Base-by-base conservation (phyloP, 2,797 vertebrate species). In the Percopsis omiscomaycus region DNA sequence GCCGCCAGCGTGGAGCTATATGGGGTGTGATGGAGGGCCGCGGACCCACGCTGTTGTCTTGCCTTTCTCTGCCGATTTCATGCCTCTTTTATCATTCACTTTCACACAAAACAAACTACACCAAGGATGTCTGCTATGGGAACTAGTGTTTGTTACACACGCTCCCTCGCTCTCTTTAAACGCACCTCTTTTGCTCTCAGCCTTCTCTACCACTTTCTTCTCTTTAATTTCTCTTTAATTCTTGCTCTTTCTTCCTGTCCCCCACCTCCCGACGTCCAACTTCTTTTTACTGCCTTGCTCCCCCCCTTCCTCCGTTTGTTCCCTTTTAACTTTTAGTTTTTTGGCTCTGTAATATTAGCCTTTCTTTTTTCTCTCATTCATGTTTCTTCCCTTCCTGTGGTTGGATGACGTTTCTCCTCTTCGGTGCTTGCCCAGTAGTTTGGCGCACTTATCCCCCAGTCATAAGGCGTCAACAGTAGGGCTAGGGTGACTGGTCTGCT, bases 71-170 rank as follows among this genome's bases (percentile, higher is more conserved):
- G 92, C 94, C 94, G 94, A 99, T 99, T 99, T 99, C 96, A 99
- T 96, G 96, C 94, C 96, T 99, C 96, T 96, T 99, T 98, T 97
- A 98, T 99, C 96, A 98, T 96, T 96, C 94, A 94, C 95, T 96
- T 96, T 95, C 95, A 94, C 94, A 96, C 95, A 97, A 98, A 98
- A 97, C 96, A 98, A 99, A 98, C 95, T 97, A 96, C 95, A 96
- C 94, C 90, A 90, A 90, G 93, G 88, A 95, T 95, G 95, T 96
- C 95, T 96, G 94, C 92, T 93, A 91, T 94, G 94, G 92, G 93
- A 95, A 95, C 93, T 89, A 75, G 89, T 75, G 64, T 81, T 74
- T 71, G 79, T 69, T 74, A 61, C 71, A 59, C 60, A 32, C 59
- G 71, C 68, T 32, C 45, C 62, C 6, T 55, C 50, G 56, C 37